These are phyloP conservation scores for Spilogale gracilis DNA, from an alignment of 2,113 vertebrate species.

Conservation along the genomic window DNA sequence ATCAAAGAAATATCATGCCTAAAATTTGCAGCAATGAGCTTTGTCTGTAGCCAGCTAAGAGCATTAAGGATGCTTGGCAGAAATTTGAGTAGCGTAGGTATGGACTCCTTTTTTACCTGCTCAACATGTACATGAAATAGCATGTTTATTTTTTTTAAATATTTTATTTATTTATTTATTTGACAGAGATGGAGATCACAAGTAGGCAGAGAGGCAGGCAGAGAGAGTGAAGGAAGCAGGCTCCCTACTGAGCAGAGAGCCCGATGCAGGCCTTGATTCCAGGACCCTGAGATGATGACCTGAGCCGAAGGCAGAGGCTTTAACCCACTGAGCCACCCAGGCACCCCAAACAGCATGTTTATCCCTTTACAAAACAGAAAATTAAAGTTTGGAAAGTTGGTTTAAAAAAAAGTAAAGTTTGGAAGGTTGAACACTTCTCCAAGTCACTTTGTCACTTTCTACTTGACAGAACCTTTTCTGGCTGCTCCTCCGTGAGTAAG, in stretches of 20 bases:
- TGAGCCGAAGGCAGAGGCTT: no score
- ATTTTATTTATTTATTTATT: no score
- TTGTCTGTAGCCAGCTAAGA: background rate
- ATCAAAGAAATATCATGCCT: constrained; percentile 34
- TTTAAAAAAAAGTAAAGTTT: background rate
- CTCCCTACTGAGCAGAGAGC: no score
- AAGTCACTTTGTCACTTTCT: background rate
- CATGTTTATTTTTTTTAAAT: background rate
- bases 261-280: no score
- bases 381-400: background rate
- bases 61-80: background rate
- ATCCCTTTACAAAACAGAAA: background rate
- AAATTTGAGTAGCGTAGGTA: background rate
- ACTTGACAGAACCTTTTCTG: background rate
- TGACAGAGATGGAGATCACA: no score
- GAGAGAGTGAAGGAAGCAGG: no score
- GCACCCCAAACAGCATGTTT: background rate
- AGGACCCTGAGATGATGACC: no score
- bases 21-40: background rate
- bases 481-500: background rate
- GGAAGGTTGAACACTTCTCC: background rate
- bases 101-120: background rate
- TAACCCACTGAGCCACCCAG: no score
- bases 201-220: no score
- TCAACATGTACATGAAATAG: background rate